These are phyloP conservation scores for Phymastichus coffea DNA, from an alignment of 1,140 invertebrate species.

Conservation along the genomic window DNA sequence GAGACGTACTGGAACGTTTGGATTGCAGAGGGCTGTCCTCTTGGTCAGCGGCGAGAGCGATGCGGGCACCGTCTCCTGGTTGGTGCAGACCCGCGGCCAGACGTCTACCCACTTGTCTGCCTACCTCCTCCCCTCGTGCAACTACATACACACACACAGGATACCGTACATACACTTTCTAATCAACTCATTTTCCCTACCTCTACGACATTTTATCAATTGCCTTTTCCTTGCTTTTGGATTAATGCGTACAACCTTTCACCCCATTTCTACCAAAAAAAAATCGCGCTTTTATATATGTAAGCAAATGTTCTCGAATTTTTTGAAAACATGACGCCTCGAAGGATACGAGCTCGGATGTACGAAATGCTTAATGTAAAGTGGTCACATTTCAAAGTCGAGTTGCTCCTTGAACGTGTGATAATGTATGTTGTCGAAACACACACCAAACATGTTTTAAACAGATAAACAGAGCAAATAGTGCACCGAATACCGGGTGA, in stretches of 20 bases:
- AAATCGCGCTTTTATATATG: background rate
- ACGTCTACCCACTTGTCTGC: constrained; percentile 62
- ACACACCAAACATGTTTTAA: no score
- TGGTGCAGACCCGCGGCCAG: constrained; percentile 62
- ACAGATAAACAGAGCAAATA: no score
- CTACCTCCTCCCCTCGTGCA: constrained; percentile 61
- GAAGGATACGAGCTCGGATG: no score
- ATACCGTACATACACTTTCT: constrained; percentile 18
- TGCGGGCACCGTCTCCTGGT: constrained; percentile 58
- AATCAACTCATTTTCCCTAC: background rate
- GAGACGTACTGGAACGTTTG: constrained; percentile 70
- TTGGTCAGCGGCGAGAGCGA: constrained; percentile 61
- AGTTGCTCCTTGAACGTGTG: no score
- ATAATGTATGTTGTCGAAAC: no score
- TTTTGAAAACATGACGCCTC: no score
- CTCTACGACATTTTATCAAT: constrained; percentile 17
- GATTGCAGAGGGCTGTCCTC: constrained; percentile 78
- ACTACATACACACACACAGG: constrained; percentile 54
- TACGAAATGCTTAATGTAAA: no score
- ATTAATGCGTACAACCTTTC: no score
- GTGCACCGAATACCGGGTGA: no score
- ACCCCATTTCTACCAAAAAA: no score
- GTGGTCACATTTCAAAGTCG: no score
- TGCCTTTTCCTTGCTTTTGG: no score
- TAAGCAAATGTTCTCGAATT: constrained; percentile 3